Percentiles rank a stretch among this genome's conserved stretches.
phyloP scores from a whole-genome alignment of 2,113 vertebrate genomes.

The Gracilinanus agilis region DNA sequence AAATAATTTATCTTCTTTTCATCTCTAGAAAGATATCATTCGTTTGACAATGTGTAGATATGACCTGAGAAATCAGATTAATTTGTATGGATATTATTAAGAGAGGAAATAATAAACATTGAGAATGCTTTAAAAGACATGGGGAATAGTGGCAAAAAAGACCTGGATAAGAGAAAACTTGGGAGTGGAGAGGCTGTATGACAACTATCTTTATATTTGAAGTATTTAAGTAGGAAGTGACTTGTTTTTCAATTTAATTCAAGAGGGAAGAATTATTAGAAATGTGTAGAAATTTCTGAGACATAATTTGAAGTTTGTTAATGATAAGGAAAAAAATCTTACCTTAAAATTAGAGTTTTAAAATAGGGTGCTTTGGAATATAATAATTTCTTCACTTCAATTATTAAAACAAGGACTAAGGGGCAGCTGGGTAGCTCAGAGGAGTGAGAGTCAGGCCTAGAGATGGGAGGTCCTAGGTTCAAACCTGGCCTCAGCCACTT shows the following conservation, averaged over 20 bases:
- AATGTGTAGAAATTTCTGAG: not conserved
- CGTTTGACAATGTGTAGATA: not conserved
- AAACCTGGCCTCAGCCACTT: too few relatives aligned
- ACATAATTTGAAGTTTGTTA: not conserved
- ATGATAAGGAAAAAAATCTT: not conserved
- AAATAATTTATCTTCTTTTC: not conserved
- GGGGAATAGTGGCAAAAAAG: not conserved
- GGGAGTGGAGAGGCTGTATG: not conserved
- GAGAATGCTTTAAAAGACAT: slow-evolving; percentile 8
- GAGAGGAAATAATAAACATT: slow-evolving; percentile 6
- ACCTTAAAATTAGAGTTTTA: not conserved
- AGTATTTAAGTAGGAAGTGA: not conserved
- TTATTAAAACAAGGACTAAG: not conserved
- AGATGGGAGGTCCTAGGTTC: too few relatives aligned
- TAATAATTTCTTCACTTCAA: not conserved
- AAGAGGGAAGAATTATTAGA: not conserved
- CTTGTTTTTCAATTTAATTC: not conserved
- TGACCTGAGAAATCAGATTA: not conserved
- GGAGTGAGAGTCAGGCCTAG: too few relatives aligned
- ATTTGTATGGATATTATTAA: not conserved
- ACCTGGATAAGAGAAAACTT: not conserved
- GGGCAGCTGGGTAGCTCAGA: too few relatives aligned
- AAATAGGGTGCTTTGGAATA: not conserved
- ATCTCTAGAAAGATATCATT: not conserved
- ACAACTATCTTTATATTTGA: not conserved